phyloP scores from a whole-genome alignment of 2,888 invertebrate species.

The Trissoscelio sp. region DNA sequence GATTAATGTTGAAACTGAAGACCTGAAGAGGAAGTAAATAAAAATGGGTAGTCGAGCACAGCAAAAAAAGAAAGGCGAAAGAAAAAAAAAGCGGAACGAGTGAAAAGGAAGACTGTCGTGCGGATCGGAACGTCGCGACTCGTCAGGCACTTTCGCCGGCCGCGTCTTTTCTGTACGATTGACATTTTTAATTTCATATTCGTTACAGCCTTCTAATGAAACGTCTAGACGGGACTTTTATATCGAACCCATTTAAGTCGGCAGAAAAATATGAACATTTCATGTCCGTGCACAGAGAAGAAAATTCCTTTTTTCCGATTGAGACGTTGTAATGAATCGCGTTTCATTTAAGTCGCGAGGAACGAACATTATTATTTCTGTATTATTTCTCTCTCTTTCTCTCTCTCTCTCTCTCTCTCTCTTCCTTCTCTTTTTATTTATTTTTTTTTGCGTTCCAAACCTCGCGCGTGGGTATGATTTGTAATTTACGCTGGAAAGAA shows the following conservation, averaged over 20 bases:
- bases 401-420: too few relatives aligned
- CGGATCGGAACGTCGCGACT: neutral
- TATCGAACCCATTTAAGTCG: slow-evolving; percentile 31
- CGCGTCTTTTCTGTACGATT: slow-evolving; percentile 33
- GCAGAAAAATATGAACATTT: slow-evolving; percentile 28
- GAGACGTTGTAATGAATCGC: slow-evolving; percentile 27
- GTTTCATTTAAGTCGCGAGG: slow-evolving; percentile 10
- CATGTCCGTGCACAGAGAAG: slow-evolving; percentile 1
- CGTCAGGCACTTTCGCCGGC: slow-evolving; percentile 21
- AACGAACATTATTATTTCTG: too few relatives aligned
- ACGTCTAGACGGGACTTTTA: slow-evolving; percentile 40
- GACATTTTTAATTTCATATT: slow-evolving; percentile 62
- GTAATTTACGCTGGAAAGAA: slow-evolving; percentile 23
- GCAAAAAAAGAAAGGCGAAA: slow-evolving; percentile 7
- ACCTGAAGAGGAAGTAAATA: slow-evolving; percentile 34
- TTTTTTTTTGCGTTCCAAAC: slow-evolving; percentile 1
- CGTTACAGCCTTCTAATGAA: slow-evolving; percentile 41
- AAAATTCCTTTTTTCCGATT: slow-evolving; percentile 26
- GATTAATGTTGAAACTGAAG: slow-evolving; percentile 70
- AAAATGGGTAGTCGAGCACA: slow-evolving; percentile 28
- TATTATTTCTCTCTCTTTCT: too few relatives aligned
- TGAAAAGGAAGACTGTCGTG: slow-evolving; percentile 20
- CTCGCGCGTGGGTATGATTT: slow-evolving; percentile 8
- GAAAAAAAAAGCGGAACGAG: neutral
- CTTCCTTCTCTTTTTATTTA: neutral